Conservation (phyloP, 2,888 invertebrate genomes). For the Drosophila putrida region DNA sequence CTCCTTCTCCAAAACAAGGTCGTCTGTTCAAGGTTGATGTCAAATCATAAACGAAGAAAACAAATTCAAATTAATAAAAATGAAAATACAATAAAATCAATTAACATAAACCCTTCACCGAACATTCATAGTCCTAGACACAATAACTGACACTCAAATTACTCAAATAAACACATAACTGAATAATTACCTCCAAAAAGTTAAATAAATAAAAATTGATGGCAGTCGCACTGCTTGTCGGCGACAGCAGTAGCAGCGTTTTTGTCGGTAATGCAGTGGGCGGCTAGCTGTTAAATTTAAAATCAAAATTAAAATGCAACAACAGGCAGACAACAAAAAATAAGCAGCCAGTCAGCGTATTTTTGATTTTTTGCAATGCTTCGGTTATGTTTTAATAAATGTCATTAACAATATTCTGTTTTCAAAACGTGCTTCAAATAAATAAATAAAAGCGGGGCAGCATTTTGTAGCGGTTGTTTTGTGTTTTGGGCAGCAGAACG, state of each 20-base stretch:
- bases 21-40: constrained; percentile 88
- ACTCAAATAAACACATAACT: constrained; percentile 18
- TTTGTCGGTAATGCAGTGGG: constrained; percentile 46
- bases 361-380: constrained; percentile 68
- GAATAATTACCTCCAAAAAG: constrained; percentile 34
- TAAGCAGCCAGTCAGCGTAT: constrained; percentile 26
- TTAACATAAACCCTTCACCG: constrained; percentile 39
- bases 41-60: constrained; percentile 59
- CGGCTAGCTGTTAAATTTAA: constrained; percentile 61
- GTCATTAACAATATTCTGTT: constrained; percentile 16
- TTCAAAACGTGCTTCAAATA: constrained; percentile 53
- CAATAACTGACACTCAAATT: constrained; percentile 30
- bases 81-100: constrained; percentile 39
- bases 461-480: constrained; percentile 59
- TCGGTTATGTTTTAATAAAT: constrained; percentile 56
- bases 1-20: constrained; percentile 98
- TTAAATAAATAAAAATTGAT: constrained; percentile 31
- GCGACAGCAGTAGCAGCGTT: constrained; percentile 16
- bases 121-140: constrained; percentile 17
- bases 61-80: constrained; percentile 60
- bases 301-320: constrained; percentile 47
- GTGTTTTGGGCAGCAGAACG: constrained; percentile 44
- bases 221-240: constrained; percentile 46
- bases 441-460: constrained; percentile 71
- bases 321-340: constrained; percentile 52